These are phyloP conservation scores for Kuschelorhynchus macadamiae DNA, from an alignment of 2,888 invertebrate species.

Conservation along the genomic window DNA sequence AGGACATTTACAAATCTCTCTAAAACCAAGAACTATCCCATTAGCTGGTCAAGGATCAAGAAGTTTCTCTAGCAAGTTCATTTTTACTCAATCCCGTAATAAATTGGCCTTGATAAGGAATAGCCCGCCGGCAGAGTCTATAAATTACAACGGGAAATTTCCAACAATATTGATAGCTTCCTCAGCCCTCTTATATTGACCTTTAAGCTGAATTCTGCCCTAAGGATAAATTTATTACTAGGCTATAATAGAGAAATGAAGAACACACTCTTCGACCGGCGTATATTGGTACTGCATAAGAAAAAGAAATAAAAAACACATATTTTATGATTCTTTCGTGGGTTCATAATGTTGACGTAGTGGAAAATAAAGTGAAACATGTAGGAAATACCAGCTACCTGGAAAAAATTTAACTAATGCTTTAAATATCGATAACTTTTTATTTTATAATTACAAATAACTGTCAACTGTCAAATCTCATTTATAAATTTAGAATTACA, in stretches of 20 bases:
- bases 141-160: conserved; percentile 50
- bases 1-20: conserved; percentile 42
- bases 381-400: conserved; percentile 18
- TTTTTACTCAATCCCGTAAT: conserved; percentile 51
- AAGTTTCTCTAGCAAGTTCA: conserved; percentile 44
- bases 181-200: conserved; percentile 49
- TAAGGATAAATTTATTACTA: conserved; percentile 46
- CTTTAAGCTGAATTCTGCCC: conserved; percentile 46
- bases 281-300: conserved; percentile 32
- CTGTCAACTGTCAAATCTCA: too few relatives aligned
- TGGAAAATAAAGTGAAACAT: conserved; percentile 31
- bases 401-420: neutral
- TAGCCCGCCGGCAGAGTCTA: conserved; percentile 35
- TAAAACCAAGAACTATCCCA: conserved; percentile 41
- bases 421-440: conserved; percentile 19
- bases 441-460: neutral
- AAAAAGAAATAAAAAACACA: conserved; percentile 17
- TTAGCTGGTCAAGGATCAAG: conserved; percentile 45
- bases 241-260: conserved; percentile 45
- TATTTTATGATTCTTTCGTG: conserved; percentile 32
- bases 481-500: too few relatives aligned
- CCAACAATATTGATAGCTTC: conserved; percentile 51
- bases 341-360: conserved; percentile 13
- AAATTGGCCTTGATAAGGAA: conserved; percentile 50
- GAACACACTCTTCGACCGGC: conserved; percentile 29